A percentile compares a stretch with the other conserved stretches of the same genome.
Conservation (phyloP, 2,888 invertebrate species). For the Strigamia crassipes region DNA sequence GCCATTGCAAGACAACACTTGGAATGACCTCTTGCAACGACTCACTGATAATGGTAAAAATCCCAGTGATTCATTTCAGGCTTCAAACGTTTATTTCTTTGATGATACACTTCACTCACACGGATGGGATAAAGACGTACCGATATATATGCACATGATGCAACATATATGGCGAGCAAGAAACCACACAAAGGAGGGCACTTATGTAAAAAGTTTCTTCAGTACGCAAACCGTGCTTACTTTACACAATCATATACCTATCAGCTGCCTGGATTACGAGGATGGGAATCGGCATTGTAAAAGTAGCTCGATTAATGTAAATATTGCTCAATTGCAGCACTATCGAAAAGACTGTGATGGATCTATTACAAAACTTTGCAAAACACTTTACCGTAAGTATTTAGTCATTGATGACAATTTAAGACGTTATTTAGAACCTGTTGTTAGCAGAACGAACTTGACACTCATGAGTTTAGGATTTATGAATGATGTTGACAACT, state of each 20-base stretch:
- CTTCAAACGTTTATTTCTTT: slow-evolving; percentile 88
- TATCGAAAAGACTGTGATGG: slow-evolving; percentile 55
- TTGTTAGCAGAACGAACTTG: neutral
- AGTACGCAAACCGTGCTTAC: slow-evolving; percentile 53
- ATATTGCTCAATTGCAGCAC: slow-evolving; percentile 58
- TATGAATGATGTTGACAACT: neutral
- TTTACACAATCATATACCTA: slow-evolving; percentile 54
- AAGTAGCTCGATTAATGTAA: slow-evolving; percentile 53
- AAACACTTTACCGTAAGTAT: neutral
- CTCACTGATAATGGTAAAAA: neutral
- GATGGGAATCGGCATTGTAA: slow-evolving; percentile 50
- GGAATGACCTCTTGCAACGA: slow-evolving; percentile 76
- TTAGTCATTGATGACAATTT: slow-evolving; percentile 13
- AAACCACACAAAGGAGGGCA: slow-evolving; percentile 54
- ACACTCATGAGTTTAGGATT: slow-evolving; percentile 17
- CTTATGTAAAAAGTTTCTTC: slow-evolving; percentile 54
- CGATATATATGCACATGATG: slow-evolving; percentile 89
- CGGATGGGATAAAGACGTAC: slow-evolving; percentile 65
- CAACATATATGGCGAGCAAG: slow-evolving; percentile 56
- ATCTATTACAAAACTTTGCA: slow-evolving; percentile 50
- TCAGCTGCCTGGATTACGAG: slow-evolving; percentile 52
- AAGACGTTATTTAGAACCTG: neutral
- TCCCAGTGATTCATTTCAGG: slow-evolving; percentile 75
- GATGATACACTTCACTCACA: slow-evolving; percentile 82
- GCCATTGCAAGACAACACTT: slow-evolving; percentile 74